Conservation (phyloP, 2,888 invertebrate genomes). For the Drosophila subsilvestris region DNA sequence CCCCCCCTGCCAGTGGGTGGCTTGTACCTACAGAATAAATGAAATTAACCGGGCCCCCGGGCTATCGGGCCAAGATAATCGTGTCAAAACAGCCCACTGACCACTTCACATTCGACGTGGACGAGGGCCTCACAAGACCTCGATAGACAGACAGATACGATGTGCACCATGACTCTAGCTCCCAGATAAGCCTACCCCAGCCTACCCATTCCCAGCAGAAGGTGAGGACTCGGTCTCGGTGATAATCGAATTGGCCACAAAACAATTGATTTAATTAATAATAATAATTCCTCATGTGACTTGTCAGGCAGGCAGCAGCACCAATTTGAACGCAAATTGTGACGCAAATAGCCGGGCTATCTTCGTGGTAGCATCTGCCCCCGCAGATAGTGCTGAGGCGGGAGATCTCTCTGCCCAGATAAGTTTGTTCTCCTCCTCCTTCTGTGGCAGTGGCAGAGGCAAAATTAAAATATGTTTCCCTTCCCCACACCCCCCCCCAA, state of each 20-base stretch:
- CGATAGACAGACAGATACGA: slow-evolving; percentile 24
- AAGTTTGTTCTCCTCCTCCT: slow-evolving; percentile 12
- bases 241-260: slow-evolving; percentile 38
- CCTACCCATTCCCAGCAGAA: neutral
- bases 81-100: slow-evolving; percentile 55
- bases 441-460: neutral
- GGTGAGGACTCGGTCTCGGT: slow-evolving; percentile 1
- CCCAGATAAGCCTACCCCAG: slow-evolving; percentile 41
- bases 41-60: slow-evolving; percentile 63
- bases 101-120: slow-evolving; percentile 41
- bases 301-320: slow-evolving; percentile 45
- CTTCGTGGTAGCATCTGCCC: slow-evolving; percentile 55
- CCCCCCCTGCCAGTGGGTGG: slow-evolving; percentile 43
- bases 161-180: neutral
- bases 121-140: slow-evolving; percentile 29
- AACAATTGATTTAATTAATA: slow-evolving; percentile 76
- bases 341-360: slow-evolving; percentile 66
- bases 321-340: slow-evolving; percentile 41
- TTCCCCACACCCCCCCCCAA: too few species aligned
- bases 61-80: slow-evolving; percentile 67
- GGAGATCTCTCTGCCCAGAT: slow-evolving; percentile 16
- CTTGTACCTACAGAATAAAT: slow-evolving; percentile 58
- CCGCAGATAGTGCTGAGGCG: neutral
- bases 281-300: slow-evolving; percentile 74
- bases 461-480: slow-evolving; percentile 73